Conservation (phyloP, 2,888 invertebrate species). For the Teinopalpus imperialis region DNA sequence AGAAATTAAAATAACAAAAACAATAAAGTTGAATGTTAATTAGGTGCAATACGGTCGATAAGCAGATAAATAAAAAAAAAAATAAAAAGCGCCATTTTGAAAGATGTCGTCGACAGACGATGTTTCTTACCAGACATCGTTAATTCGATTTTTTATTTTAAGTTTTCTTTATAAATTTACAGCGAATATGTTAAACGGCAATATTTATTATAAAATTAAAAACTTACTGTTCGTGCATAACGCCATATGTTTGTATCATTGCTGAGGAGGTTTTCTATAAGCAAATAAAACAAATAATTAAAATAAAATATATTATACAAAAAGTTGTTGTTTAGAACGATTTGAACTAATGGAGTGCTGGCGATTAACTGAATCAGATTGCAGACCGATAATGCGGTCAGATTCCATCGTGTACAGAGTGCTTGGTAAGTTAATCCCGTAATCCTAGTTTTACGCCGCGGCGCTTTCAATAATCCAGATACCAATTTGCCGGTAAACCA, state of each 20-base stretch:
- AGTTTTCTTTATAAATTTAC: not conserved
- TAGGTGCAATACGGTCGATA: slow-evolving; percentile 33
- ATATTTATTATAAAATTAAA: no score
- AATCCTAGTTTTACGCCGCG: slow-evolving; percentile 51
- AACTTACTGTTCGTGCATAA: no score
- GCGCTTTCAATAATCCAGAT: slow-evolving; percentile 66
- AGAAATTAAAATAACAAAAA: not conserved
- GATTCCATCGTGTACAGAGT: slow-evolving; percentile 28
- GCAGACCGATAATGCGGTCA: slow-evolving; percentile 33
- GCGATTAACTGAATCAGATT: slow-evolving; percentile 32
- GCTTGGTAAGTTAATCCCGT: slow-evolving; percentile 38
- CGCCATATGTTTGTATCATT: no score
- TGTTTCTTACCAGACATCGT: slow-evolving; percentile 27
- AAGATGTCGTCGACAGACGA: slow-evolving; percentile 41
- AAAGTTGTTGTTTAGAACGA: slow-evolving; percentile 1
- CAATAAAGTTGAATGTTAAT: slow-evolving; percentile 5
- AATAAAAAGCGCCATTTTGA: slow-evolving; percentile 45
- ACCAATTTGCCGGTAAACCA: slow-evolving; percentile 71
- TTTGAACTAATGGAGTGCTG: slow-evolving; percentile 18
- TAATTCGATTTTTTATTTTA: slow-evolving; percentile 1
- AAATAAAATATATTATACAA: not conserved
- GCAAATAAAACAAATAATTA: not conserved
- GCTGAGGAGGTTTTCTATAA: no score
- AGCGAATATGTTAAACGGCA: no score
- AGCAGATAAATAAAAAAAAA: slow-evolving; percentile 39